Conservation (phyloP, 1,140 invertebrate genomes). For the Drosophila saltans region DNA sequence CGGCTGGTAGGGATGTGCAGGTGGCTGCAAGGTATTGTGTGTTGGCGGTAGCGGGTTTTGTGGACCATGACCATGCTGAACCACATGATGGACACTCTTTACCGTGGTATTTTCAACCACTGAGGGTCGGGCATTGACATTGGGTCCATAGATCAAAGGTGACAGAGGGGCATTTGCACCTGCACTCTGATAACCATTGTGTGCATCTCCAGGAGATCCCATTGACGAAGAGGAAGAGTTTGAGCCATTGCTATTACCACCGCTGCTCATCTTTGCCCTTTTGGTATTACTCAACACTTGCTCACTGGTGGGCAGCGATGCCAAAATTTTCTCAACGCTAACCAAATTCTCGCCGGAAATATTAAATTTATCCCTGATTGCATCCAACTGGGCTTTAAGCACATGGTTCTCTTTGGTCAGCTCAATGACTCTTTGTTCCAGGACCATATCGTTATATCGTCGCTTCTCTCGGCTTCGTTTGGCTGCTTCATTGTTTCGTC, state of each 20-base stretch:
- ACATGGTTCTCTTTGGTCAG: conserved; percentile 97
- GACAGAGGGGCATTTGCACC: conserved; percentile 47
- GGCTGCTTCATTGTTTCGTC: conserved; percentile 98
- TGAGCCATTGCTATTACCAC: conserved; percentile 23
- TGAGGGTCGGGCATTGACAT: conserved; percentile 21
- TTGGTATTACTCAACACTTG: conserved; percentile 92
- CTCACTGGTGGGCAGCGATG: conserved; percentile 91
- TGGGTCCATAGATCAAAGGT: conserved; percentile 60
- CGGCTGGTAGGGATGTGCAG: conserved; percentile 52
- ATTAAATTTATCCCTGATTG: conserved; percentile 96
- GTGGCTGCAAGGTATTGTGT: conserved; percentile 39
- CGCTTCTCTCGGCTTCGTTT: conserved; percentile 97
- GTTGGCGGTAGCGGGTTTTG: conserved; percentile 44
- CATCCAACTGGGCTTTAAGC: conserved; percentile 94
- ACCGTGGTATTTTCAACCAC: conserved; percentile 19
- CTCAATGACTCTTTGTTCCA: conserved; percentile 96
- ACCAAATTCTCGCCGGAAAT: conserved; percentile 93
- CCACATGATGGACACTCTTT: conserved; percentile 55
- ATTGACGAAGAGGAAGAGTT: conserved; percentile 36
- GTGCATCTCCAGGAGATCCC: conserved; percentile 26
- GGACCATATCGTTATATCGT: conserved; percentile 97
- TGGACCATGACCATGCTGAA: conserved; percentile 51
- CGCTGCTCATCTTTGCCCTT: conserved; percentile 87
- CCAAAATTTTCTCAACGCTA: conserved; percentile 93
- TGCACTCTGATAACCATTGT: conserved; percentile 36